These are phyloP conservation scores for Picus viridis DNA, from an alignment of 2,797 vertebrate species.

Conservation along the genomic window DNA sequence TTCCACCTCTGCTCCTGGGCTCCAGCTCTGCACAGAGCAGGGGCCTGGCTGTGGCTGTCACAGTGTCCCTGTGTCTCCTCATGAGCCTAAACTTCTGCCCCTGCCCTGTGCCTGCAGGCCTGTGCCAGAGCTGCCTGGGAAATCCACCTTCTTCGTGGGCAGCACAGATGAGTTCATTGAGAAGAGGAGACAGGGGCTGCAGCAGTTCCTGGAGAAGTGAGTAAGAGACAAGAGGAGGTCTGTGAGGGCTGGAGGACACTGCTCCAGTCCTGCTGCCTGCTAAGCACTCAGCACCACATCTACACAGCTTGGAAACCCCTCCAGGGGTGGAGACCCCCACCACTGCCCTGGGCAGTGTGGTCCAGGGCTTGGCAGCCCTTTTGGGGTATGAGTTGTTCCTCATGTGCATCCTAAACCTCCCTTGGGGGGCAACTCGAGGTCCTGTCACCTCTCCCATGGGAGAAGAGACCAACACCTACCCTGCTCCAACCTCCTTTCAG, in stretches of 20 bases:
- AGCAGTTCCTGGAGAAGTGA: slow-evolving; percentile 92
- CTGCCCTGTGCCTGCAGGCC: slow-evolving; percentile 77
- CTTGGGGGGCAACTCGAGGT: not conserved
- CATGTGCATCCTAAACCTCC: too few species aligned
- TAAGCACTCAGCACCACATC: not conserved
- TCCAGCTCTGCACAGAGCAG: too few species aligned
- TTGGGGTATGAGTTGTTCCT: too few species aligned
- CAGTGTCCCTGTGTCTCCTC: fast-evolving
- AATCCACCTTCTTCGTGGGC: slow-evolving; percentile 86
- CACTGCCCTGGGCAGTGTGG: not conserved
- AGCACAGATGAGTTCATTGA: slow-evolving; percentile 93
- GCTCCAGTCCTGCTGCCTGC: not conserved
- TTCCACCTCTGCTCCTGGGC: too few species aligned
- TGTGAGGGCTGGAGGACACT: not conserved
- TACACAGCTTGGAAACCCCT: not conserved
- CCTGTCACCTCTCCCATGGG: not conserved
- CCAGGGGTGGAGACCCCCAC: not conserved
- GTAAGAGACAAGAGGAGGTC: slow-evolving; percentile 22
- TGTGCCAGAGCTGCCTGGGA: slow-evolving; percentile 93
- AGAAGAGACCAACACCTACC: too few species aligned
- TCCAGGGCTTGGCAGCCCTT: too few species aligned
- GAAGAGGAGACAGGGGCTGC: slow-evolving; percentile 89
- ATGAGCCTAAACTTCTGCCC: not conserved
- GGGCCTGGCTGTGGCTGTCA: too few species aligned
- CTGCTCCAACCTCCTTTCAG: too few species aligned